Base-by-base conservation (phyloP, 2,797 vertebrate genomes). In the Octomys mimax region DNA sequence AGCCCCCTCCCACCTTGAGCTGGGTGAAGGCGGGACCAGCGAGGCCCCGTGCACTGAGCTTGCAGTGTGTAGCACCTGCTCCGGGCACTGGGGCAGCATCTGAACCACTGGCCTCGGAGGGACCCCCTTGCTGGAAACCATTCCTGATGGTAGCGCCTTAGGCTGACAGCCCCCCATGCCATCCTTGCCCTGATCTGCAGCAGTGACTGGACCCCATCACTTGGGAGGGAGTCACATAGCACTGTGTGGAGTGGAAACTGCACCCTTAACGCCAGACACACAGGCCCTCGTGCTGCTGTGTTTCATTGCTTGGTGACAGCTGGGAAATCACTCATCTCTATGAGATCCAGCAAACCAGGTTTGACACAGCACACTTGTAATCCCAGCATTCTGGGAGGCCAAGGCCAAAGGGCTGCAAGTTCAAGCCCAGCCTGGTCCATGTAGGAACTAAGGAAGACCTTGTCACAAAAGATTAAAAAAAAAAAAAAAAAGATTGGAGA, bases 81-180 rank as follows among this genome's bases (percentile, higher is more conserved):
- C 59, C 16, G 49, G 52, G n/a, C 5, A 2, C 68, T 1, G 8
- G 33, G 86, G 85, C 16, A 4, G 85, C 87, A 81, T 49, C 93
- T 91, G 91, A 75, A 91, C 68, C 26, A 82, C 61, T 36, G 1
- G 36, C 82, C 92, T 95, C n/a, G 1, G 89, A 82, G 86, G 95
- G 87, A 93, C n/a, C 57, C 68, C 89, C 80, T 42, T 68, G 73
- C 12, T 2, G 36, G 68, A n/a, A 66, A 62, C 75, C 14, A 28
- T 18, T 36, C 70, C 66, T 4, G 5, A 39, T 5, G 39, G 22
- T 31, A 57, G 22, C 14, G 16, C 54, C 31, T 73, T 5, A 26
- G 26, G 71, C 33, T 1, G 28, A n/a, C 1, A n/a, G 0, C 19
- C 0, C 16, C 4, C 54, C 10, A 16, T 2, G 22, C 1, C 1